phyloP scores from a whole-genome alignment of 2,113 vertebrate species.

The Madoqua kirkii region DNA sequence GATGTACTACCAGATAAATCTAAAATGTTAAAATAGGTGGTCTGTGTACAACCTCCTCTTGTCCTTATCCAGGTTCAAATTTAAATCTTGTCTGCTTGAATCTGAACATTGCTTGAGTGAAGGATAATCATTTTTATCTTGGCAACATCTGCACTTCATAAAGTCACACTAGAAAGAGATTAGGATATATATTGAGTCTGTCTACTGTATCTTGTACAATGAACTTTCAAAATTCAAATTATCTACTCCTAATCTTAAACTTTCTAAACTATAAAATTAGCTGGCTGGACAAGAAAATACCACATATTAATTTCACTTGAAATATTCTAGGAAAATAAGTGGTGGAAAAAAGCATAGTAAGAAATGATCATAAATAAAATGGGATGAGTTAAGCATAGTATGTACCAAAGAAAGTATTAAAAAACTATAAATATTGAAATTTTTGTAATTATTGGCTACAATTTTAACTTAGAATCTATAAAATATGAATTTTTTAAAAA shows the following conservation, averaged over 20 bases:
- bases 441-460: not conserved
- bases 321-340: not conserved
- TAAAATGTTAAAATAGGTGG: not conserved
- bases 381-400: not conserved
- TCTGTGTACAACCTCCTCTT: not conserved
- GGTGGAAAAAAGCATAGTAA: not conserved
- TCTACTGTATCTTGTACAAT: not conserved
- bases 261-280: slow-evolving; percentile 46
- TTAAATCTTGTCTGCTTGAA: not conserved
- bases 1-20: not conserved
- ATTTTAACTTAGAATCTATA: not conserved
- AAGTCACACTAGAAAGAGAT: not conserved
- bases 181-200: not conserved
- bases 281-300: not conserved
- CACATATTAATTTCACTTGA: slow-evolving; percentile 9
- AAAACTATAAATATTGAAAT: not conserved
- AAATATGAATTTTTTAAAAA: not conserved
- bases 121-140: not conserved
- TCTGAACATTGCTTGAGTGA: not conserved
- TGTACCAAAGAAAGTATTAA: not conserved
- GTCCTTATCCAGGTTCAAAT: not conserved
- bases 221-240: slow-evolving; percentile 44
- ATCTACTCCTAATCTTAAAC: not conserved
- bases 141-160: not conserved
- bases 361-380: not conserved